Percentiles rank a stretch among this genome's conserved stretches.
Evolutionary conservation across 2,888 invertebrate genomes (phyloP).

Genomic region (Noctua janthe): DNA sequence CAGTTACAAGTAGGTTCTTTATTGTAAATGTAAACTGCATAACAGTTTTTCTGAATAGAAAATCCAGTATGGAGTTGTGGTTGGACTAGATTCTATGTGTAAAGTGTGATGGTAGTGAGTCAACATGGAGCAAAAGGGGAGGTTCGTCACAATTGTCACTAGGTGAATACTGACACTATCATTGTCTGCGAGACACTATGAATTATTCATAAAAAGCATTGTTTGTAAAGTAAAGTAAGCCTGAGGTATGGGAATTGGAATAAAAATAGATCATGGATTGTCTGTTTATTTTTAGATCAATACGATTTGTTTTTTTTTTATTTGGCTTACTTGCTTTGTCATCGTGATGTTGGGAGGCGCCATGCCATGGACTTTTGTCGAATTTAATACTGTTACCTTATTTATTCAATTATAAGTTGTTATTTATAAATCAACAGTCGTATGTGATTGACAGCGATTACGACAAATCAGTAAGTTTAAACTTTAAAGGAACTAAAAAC

Average conservation of each 20-base stretch:
- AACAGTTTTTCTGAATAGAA: slow-evolving; percentile 51
- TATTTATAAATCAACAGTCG: slow-evolving; percentile 9
- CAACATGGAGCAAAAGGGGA: slow-evolving; percentile 66
- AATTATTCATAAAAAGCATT: slow-evolving; percentile 74
- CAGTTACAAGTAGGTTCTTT: slow-evolving; percentile 28
- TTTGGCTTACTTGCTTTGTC: slow-evolving; percentile 23
- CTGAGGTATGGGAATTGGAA: slow-evolving; percentile 55
- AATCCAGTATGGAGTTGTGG: slow-evolving; percentile 42
- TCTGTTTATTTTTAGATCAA: slow-evolving; percentile 44
- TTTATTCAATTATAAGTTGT: slow-evolving; percentile 25
- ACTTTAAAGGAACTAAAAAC: slow-evolving; percentile 9
- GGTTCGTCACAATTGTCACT: slow-evolving; percentile 69
- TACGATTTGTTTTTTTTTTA: slow-evolving; percentile 20
- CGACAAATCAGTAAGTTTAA: not conserved
- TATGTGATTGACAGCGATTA: slow-evolving; percentile 22
- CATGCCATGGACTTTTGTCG: not conserved
- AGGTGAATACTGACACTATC: slow-evolving; percentile 65
- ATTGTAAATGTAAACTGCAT: slow-evolving; percentile 32
- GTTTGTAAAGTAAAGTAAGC: slow-evolving; percentile 72
- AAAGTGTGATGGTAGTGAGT: slow-evolving; percentile 47
- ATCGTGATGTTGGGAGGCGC: not conserved
- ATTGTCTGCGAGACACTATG: slow-evolving; percentile 71
- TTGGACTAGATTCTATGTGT: slow-evolving; percentile 52
- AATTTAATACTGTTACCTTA: not conserved
- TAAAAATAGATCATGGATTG: slow-evolving; percentile 53